A percentile compares a stretch with the other conserved stretches of the same genome.
phyloP scores from a whole-genome alignment of 2,888 invertebrate genomes.

The Venusia cambrica region DNA sequence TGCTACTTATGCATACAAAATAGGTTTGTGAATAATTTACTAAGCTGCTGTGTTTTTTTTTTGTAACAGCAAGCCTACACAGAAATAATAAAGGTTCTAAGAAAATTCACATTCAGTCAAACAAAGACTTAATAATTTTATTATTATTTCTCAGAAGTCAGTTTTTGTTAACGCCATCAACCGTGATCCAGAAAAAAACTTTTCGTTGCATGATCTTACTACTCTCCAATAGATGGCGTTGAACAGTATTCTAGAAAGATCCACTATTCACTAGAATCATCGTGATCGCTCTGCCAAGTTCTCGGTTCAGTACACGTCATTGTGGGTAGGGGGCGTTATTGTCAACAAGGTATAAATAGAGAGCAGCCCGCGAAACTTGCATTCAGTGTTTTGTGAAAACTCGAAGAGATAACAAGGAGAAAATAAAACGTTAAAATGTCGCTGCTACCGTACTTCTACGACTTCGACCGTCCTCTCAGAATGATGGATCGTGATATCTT shows the following conservation, averaged over 20 bases:
- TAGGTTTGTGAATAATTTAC: too few relatives aligned
- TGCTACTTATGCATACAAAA: too few relatives aligned
- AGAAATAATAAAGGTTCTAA: too few relatives aligned
- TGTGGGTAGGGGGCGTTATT: conserved; percentile 39
- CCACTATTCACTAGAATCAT: conserved; percentile 4
- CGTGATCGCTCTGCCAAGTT: conserved; percentile 27
- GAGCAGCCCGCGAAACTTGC: conserved; percentile 6
- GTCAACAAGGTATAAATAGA: conserved; percentile 38
- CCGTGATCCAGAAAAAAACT: too few relatives aligned
- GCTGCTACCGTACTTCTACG: conserved; percentile 50
- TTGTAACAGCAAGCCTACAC: too few relatives aligned
- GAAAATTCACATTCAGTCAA: too few relatives aligned
- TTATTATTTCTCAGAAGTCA: too few relatives aligned
- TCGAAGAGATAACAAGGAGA: conserved; percentile 17
- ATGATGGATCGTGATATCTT: conserved; percentile 59
- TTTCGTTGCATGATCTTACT: conserved; percentile 39
- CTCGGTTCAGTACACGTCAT: conserved; percentile 24
- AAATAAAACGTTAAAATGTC: conserved; percentile 51
- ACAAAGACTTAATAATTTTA: too few relatives aligned
- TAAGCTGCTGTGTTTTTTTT: too few relatives aligned
- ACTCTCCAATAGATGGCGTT: conserved; percentile 47
- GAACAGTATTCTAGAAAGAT: conserved; percentile 15
- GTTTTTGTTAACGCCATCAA: too few relatives aligned
- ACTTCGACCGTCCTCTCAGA: conserved; percentile 56
- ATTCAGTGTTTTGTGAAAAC: conserved; percentile 32